A percentile compares a stretch with the other conserved stretches of the same genome.
Conservation (phyloP, 1,140 invertebrate genomes). For the Caerostris extrusa region DNA sequence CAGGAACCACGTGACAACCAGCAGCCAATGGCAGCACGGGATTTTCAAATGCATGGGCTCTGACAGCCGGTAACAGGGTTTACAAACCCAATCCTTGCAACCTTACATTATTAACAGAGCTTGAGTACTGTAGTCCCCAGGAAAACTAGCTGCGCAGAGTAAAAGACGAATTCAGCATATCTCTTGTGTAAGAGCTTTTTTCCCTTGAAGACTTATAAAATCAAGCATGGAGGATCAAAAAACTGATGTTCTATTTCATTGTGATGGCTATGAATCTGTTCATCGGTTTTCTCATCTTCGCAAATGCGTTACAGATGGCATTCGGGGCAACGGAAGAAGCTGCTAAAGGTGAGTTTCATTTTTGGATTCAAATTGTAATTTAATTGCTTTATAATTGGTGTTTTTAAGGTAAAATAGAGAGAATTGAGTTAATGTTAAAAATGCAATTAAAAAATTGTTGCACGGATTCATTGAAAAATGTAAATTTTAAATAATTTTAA, state of each 20-base stretch:
- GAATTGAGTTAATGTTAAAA: too few relatives aligned
- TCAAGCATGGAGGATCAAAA: neutral
- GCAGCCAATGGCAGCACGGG: neutral
- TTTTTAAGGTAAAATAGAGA: too few relatives aligned
- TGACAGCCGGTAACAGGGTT: constrained; percentile 28
- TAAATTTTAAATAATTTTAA: too few relatives aligned
- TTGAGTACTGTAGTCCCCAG: neutral
- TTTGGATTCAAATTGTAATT: neutral
- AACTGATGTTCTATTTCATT: neutral
- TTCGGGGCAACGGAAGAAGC: neutral
- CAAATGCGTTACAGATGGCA: constrained; percentile 1
- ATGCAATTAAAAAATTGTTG: too few relatives aligned
- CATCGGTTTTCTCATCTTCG: neutral
- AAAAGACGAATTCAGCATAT: constrained; percentile 10
- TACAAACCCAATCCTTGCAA: constrained; percentile 23
- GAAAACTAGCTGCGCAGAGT: neutral
- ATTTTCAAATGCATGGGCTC: constrained; percentile 30
- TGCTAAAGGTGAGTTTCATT: constrained; percentile 36
- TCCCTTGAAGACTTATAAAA: too few relatives aligned
- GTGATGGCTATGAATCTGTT: neutral
- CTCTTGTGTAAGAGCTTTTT: constrained; percentile 6
- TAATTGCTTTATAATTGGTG: too few relatives aligned
- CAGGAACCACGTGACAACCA: neutral
- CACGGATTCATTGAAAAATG: too few relatives aligned
- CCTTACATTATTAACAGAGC: constrained; percentile 44